These are phyloP conservation scores for Danionella dracula DNA, from an alignment of 2,797 vertebrate genomes.

Conservation along the genomic window DNA sequence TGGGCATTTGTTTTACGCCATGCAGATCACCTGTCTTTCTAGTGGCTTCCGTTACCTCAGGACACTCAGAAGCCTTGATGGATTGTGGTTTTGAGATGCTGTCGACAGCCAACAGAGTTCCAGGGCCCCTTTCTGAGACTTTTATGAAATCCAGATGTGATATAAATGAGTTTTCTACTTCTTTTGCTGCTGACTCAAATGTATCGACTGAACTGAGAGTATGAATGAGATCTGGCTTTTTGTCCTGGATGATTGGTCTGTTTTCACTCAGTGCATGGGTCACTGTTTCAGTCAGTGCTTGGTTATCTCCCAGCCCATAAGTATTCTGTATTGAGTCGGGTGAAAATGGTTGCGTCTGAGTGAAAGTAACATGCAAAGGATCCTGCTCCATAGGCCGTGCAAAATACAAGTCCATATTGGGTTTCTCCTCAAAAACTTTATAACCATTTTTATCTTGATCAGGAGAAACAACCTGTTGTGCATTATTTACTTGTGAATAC, in stretches of 20 bases:
- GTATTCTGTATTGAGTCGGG: conserved; percentile 40
- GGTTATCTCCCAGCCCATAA: conserved; percentile 39
- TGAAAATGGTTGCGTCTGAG: conserved; percentile 47
- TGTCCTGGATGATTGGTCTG: conserved; percentile 37
- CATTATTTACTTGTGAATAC: conserved; percentile 50
- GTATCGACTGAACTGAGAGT: conserved; percentile 40
- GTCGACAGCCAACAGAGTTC: conserved; percentile 38
- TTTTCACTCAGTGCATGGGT: conserved; percentile 45
- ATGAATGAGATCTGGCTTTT: conserved; percentile 41
- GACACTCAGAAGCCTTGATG: conserved; percentile 45
- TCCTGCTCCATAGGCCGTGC: conserved; percentile 52
- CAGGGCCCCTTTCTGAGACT: conserved; percentile 52
- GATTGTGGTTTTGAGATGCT: conserved; percentile 33
- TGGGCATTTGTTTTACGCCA: conserved; percentile 67
- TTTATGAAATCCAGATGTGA: conserved; percentile 51
- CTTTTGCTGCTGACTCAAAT: conserved; percentile 37
- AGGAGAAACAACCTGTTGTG: conserved; percentile 43
- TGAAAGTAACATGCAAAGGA: conserved; percentile 41
- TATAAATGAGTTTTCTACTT: conserved; percentile 54
- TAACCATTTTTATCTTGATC: conserved; percentile 45
- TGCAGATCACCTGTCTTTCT: conserved; percentile 54
- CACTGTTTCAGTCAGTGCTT: conserved; percentile 28
- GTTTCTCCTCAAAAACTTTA: conserved; percentile 57
- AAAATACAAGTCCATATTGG: conserved; percentile 61
- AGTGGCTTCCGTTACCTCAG: conserved; percentile 38